phyloP scores from a whole-genome alignment of 2,888 invertebrate species.

The Andrena bucephala region DNA sequence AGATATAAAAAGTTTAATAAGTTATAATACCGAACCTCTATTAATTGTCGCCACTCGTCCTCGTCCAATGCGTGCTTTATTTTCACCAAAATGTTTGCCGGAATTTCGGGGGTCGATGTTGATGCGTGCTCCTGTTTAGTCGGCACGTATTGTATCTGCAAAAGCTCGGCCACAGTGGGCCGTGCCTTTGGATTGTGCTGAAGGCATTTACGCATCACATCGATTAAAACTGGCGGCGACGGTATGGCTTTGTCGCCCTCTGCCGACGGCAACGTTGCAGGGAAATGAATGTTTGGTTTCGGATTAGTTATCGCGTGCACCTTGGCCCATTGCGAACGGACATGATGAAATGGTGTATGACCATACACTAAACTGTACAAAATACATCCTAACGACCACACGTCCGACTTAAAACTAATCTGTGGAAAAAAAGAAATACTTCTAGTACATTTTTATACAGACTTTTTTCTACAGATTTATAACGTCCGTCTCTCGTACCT shows the following conservation, averaged over 20 bases:
- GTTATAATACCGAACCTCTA: slow-evolving; percentile 70
- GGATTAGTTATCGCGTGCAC: slow-evolving; percentile 92
- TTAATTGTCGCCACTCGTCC: slow-evolving; percentile 81
- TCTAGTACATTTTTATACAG: slow-evolving; percentile 7
- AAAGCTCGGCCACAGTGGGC: slow-evolving; percentile 91
- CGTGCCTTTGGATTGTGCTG: slow-evolving; percentile 90
- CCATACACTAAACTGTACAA: slow-evolving; percentile 96
- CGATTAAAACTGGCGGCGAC: slow-evolving; percentile 87
- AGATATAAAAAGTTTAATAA: neutral
- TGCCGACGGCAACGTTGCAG: slow-evolving; percentile 78
- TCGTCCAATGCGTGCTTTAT: slow-evolving; percentile 78
- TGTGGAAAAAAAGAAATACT: slow-evolving; percentile 81
- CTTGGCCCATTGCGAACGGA: slow-evolving; percentile 90
- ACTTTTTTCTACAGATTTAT: neutral
- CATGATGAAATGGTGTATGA: slow-evolving; percentile 95
- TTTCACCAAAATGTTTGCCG: slow-evolving; percentile 76
- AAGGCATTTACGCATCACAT: slow-evolving; percentile 90
- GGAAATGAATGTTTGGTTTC: slow-evolving; percentile 91
- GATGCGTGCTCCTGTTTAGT: slow-evolving; percentile 49
- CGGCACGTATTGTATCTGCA: slow-evolving; percentile 86
- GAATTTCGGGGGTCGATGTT: slow-evolving; percentile 64
- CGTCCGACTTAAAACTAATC: slow-evolving; percentile 97
- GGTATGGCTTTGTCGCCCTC: slow-evolving; percentile 81
- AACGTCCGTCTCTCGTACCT: slow-evolving; percentile 60
- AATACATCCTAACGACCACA: slow-evolving; percentile 99